A percentile compares a stretch with the other conserved stretches of the same genome.
Conservation (phyloP, 2,888 invertebrate species). For the Acleris cristana region DNA sequence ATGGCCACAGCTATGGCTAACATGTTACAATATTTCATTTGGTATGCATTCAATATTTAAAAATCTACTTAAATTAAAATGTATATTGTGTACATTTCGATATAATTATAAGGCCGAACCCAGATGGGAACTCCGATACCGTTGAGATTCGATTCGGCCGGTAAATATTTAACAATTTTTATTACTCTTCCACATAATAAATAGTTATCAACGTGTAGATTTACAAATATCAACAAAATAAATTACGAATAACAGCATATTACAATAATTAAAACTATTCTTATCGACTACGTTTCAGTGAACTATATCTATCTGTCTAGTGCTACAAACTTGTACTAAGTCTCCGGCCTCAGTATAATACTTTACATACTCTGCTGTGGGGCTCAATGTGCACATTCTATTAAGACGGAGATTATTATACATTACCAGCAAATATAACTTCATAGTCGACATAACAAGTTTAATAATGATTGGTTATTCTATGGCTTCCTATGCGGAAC, state of each 20-base stretch:
- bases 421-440: neutral
- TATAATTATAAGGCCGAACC: slow-evolving; percentile 70
- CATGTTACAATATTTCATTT: slow-evolving; percentile 63
- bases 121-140: slow-evolving; percentile 52
- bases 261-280: slow-evolving; percentile 74
- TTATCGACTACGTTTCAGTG: slow-evolving; percentile 67
- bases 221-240: slow-evolving; percentile 85
- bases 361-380: neutral
- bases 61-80: slow-evolving; percentile 68
- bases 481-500: neutral
- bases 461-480: neutral
- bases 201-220: slow-evolving; percentile 84
- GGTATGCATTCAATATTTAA: slow-evolving; percentile 64
- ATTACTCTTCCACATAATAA: slow-evolving; percentile 79
- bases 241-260: slow-evolving; percentile 84
- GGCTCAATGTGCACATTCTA: neutral
- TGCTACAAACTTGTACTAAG: slow-evolving; percentile 77
- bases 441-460: neutral
- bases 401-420: neutral
- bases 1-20: slow-evolving; percentile 80
- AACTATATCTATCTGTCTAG: slow-evolving; percentile 64
- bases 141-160: slow-evolving; percentile 66
- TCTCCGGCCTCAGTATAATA: slow-evolving; percentile 56
- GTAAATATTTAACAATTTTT: slow-evolving; percentile 81
- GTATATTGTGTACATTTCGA: slow-evolving; percentile 73